Base-by-base conservation (phyloP, 2,113 vertebrate genomes). In the Ancistrus triradiatus region DNA sequence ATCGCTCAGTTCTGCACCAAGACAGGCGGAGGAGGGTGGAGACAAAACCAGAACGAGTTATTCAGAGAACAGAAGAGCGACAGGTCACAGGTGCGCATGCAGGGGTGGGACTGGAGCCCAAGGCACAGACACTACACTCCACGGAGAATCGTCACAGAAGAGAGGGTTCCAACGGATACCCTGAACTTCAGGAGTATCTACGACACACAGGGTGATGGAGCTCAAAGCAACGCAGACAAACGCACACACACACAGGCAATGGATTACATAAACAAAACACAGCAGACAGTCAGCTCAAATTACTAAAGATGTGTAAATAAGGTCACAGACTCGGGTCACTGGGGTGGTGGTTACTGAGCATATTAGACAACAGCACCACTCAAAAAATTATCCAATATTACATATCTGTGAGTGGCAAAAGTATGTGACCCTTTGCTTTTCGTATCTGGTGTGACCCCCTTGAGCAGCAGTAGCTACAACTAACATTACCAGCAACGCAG, bases 1-100 rank as follows among this genome's bases (percentile, higher is more conserved):
- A 2, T 90, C 86, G 18, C 86, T 86, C 47, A 90, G 58, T 73
- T 89, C 89, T 88, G 83, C 51, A n/a, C 59, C 57, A 21, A 59
- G 24, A 42, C n/a, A 42, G 13, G n/a, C 9, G 28, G 25, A 13
- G n/a, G 40, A 55, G 48, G 59, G 57, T 33, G 18, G 8, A 18
- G 43, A 58, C 42, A 48, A 13, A 42, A 62, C 14, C 51, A 55
- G n/a, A 31, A 25, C 11, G 17, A 19, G 43, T 59, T 35, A 58
- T 28, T 53, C 57, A 31, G 35, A 38, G 7, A 4, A n/a, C 25
- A 57, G 50, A 22, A 53, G 24, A 40, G 46, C 33, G 27, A 59
- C 22, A 40, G 52, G 42, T 46, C 50, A 76, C 43, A 59, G 68
- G 35, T 76, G 17, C 38, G 24, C 66, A 52, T 70, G 83, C 79